Evolutionary conservation across 2,797 vertebrate genomes (phyloP).

Genomic region (Enteromius paludinosus): DNA sequence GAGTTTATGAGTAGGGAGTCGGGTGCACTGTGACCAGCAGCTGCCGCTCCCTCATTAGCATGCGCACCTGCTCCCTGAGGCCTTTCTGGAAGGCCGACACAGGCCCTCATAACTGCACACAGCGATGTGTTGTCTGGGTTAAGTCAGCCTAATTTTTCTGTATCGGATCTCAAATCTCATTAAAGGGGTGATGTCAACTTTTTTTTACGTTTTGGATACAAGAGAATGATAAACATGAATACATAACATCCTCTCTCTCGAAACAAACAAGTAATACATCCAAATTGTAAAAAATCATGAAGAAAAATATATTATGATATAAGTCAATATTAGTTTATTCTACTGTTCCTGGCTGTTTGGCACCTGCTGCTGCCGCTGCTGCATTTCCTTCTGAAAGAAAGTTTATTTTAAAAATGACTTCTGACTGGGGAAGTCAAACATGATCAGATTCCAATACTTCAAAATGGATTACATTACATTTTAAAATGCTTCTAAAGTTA

Average conservation of each 20-base stretch:
- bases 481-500: not conserved
- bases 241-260: not conserved
- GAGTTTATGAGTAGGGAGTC: conserved; percentile 52
- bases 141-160: conserved; percentile 15
- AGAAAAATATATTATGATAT: not conserved
- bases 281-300: not conserved
- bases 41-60: conserved; percentile 87
- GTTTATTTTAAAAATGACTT: not conserved
- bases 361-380: not conserved
- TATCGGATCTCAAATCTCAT: conserved; percentile 1
- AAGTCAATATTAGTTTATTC: not conserved
- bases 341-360: not conserved
- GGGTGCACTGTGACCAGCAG: conserved; percentile 76
- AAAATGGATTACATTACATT: not conserved
- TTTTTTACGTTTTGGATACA: not conserved
- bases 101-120: conserved; percentile 61
- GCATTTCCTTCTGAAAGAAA: not conserved
- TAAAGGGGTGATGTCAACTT: not conserved
- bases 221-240: not conserved
- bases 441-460: not conserved
- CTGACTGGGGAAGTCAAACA: not conserved
- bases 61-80: conserved; percentile 90
- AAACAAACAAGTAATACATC: not conserved
- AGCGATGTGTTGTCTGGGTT: conserved; percentile 37
- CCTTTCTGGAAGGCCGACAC: conserved; percentile 70